Evolutionary conservation across 2,113 vertebrate species (phyloP).

Genomic region (Ochotona princeps): DNA sequence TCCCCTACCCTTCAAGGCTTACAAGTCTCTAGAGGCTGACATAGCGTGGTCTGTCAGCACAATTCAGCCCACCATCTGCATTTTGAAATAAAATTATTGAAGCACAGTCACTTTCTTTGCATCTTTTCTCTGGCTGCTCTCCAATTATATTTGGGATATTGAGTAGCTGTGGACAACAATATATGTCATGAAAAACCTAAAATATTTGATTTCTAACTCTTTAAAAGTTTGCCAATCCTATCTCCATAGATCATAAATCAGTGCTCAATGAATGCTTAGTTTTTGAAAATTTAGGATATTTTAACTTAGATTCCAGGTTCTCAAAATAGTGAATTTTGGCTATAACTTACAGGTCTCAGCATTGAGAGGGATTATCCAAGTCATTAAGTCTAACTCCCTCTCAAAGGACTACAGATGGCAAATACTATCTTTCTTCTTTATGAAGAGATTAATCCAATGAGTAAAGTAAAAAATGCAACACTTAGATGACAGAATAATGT

Average conservation of each 20-base stretch:
- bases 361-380: background rate
- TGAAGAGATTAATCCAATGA: background rate
- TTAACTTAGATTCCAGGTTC: background rate
- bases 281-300: background rate
- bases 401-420: background rate
- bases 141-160: background rate
- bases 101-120: background rate
- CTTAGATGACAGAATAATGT: background rate
- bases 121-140: background rate
- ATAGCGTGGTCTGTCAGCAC: background rate
- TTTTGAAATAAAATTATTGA: conserved; percentile 8
- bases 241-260: background rate
- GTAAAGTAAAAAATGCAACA: background rate
- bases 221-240: background rate
- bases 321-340: background rate
- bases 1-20: background rate
- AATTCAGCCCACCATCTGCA: background rate
- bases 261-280: background rate
- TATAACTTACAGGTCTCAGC: background rate
- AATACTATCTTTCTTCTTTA: background rate
- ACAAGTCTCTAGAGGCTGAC: background rate
- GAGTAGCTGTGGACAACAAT: background rate
- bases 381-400: background rate
- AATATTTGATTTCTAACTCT: background rate
- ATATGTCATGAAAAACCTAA: background rate